Percentiles rank a stretch among this genome's conserved stretches.
phyloP scores from a whole-genome alignment of 2,113 vertebrate genomes.

The Percina caprodes region DNA sequence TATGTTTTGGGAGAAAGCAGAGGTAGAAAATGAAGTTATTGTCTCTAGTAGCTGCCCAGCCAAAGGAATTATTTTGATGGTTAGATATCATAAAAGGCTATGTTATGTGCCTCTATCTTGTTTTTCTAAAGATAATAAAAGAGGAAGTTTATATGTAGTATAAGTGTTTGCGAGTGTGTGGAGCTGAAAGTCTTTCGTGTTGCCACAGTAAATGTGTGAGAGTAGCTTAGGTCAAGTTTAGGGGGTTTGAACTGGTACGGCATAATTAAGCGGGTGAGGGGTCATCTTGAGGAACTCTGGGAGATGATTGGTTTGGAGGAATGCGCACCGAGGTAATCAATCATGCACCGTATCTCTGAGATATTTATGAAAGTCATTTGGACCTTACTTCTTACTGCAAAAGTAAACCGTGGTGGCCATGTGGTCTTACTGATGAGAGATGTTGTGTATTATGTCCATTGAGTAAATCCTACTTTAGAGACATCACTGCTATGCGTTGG shows the following conservation, averaged over 20 bases:
- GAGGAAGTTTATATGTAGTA: constrained; percentile 15
- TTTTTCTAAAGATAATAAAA: background rate
- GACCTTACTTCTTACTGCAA: constrained; percentile 29
- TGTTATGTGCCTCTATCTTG: background rate
- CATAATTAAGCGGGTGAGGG: constrained; percentile 55
- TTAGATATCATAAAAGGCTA: background rate
- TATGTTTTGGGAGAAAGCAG: background rate
- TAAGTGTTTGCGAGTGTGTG: constrained; percentile 10
- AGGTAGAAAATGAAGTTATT: background rate
- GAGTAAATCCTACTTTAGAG: constrained; percentile 29
- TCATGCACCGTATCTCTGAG: constrained; percentile 73
- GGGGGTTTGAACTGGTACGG: constrained; percentile 51
- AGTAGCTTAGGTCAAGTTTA: constrained; percentile 38
- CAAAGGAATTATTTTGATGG: background rate
- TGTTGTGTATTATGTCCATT: constrained; percentile 19
- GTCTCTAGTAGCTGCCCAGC: background rate
- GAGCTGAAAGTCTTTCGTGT: constrained; percentile 88
- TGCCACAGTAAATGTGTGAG: constrained; percentile 69
- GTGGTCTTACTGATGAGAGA: constrained; percentile 43
- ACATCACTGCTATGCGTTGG: constrained; percentile 47
- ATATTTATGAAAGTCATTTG: constrained; percentile 75
- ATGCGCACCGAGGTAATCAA: constrained; percentile 60
- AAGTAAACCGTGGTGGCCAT: constrained; percentile 22
- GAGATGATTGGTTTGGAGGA: constrained; percentile 61
- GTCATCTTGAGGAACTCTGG: constrained; percentile 52